Evolutionary conservation across 1,140 invertebrate genomes (phyloP).

Genomic region (Scaptomyza pallida): DNA sequence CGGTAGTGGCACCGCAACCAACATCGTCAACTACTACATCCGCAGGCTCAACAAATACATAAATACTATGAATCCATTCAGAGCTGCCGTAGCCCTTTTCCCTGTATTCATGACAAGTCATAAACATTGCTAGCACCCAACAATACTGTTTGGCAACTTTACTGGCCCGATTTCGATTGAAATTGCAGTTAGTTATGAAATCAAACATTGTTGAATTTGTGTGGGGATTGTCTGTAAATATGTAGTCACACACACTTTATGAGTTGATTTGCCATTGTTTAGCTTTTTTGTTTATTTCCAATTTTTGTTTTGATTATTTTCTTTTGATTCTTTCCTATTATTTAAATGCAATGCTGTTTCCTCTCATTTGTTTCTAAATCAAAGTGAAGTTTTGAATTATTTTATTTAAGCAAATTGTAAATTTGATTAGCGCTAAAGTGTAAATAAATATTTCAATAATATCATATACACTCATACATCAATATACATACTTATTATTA

Average conservation of each 20-base stretch:
- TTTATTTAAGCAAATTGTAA: slow-evolving; percentile 76
- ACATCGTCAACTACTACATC: slow-evolving; percentile 59
- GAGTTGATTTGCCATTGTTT: slow-evolving; percentile 78
- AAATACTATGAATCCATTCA: slow-evolving; percentile 29
- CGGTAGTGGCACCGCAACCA: slow-evolving; percentile 23
- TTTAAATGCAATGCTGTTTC: slow-evolving; percentile 56
- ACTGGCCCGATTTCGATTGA: slow-evolving; percentile 51
- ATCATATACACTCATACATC: slow-evolving; percentile 67
- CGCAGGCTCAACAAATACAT: slow-evolving; percentile 64
- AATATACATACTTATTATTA: slow-evolving; percentile 49
- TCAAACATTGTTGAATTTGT: slow-evolving; percentile 61
- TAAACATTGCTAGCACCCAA: slow-evolving; percentile 48
- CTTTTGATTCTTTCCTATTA: slow-evolving; percentile 41
- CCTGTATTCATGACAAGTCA: slow-evolving; percentile 68
- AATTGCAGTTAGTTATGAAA: slow-evolving; percentile 65
- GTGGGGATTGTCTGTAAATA: slow-evolving; percentile 75
- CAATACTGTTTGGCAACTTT: slow-evolving; percentile 57
- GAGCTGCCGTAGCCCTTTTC: slow-evolving; percentile 40
- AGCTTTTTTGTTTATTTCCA: slow-evolving; percentile 56
- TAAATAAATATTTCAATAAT: slow-evolving; percentile 82
- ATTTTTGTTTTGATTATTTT: slow-evolving; percentile 45
- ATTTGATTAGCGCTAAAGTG: slow-evolving; percentile 77
- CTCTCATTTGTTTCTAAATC: slow-evolving; percentile 68
- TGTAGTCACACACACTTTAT: slow-evolving; percentile 78
- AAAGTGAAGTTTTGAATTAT: slow-evolving; percentile 66